These are phyloP conservation scores for Myotis pilosus DNA, from an alignment of 2,797 vertebrate genomes.

Conservation along the genomic window DNA sequence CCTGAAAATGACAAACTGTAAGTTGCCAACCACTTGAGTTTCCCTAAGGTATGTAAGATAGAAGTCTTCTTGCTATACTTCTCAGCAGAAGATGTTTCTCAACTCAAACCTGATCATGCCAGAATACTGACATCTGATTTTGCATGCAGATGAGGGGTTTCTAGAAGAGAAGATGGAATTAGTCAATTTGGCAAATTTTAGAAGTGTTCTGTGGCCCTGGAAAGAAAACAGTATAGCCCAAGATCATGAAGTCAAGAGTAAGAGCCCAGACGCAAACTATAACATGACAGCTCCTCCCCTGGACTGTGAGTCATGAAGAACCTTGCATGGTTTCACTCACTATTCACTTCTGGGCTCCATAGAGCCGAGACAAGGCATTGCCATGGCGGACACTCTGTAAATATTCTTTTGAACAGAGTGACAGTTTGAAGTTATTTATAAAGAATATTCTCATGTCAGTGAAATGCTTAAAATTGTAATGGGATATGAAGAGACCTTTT, in stretches of 20 bases:
- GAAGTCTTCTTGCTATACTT: accelerated
- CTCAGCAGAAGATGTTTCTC: not conserved
- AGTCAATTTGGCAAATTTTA: not conserved
- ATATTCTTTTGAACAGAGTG: not conserved
- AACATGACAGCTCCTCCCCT: not conserved
- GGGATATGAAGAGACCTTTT: not conserved
- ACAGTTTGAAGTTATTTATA: not conserved
- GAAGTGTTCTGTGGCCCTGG: not conserved
- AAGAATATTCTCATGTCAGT: not conserved
- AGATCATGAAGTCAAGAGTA: accelerated
- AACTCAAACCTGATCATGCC: accelerated
- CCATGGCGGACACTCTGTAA: accelerated
- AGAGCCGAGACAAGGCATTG: not conserved
- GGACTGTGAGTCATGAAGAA: too few relatives aligned
- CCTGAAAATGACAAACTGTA: not conserved
- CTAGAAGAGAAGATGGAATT: not conserved
- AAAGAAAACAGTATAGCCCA: not conserved
- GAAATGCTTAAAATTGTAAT: conserved; percentile 13
- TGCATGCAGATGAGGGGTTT: too few relatives aligned
- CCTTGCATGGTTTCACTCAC: accelerated
- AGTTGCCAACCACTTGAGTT: not conserved
- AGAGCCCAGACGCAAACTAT: accelerated
- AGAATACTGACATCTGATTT: accelerated
- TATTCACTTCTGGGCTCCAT: not conserved
- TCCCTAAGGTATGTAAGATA: not conserved